Evolutionary conservation across 2,113 vertebrate species (phyloP), one percentile per base, ranked within the genome.

Genomic region (Anarrhichthys ocellatus): DNA sequence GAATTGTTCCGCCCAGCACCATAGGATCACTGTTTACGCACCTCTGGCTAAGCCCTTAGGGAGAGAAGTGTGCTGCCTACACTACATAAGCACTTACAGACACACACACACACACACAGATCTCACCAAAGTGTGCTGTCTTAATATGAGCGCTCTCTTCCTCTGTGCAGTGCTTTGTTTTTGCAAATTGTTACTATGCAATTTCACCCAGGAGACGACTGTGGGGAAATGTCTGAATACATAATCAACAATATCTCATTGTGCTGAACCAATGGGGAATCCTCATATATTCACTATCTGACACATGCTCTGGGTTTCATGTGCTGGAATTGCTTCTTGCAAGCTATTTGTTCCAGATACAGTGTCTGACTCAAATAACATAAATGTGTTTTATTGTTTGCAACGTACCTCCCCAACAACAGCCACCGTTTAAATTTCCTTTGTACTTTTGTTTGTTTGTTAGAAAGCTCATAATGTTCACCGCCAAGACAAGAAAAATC

Each of bases 21-120:
- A 81, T 82, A 86, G 90, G 92, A 94, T 94, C 92, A 92, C 86
- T 94, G 89, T 94, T 93, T 94, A 90, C 82, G 73, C 87, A 91
- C 93, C 90, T 87, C n/a, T 67, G 75, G 88, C 89, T 73, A 29
- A 72, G 81, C 86, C 89, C 84, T 62, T 20, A 73, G 89, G 88
- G 79, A 72, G 82, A 36, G 78, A 76, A 83, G 80, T 91, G 82
- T 70, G 86, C 88, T 84, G 80, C 83, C 88, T 83, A 83, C 88
- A 87, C 87, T 83, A 82, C 84, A 87, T 81, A 83, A 71, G 72
- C 81, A 80, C 69, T 75, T 59, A 66, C 78, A 84, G 44, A 81
- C 65, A 48, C 74, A 64, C 62, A 73, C 69, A 67, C 52, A 83
- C 64, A 74, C 76, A 67, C 61, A 71, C 59, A 61, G 65, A 66